Base-by-base conservation (phyloP, 2,113 vertebrate genomes). In the Cariama cristata region DNA sequence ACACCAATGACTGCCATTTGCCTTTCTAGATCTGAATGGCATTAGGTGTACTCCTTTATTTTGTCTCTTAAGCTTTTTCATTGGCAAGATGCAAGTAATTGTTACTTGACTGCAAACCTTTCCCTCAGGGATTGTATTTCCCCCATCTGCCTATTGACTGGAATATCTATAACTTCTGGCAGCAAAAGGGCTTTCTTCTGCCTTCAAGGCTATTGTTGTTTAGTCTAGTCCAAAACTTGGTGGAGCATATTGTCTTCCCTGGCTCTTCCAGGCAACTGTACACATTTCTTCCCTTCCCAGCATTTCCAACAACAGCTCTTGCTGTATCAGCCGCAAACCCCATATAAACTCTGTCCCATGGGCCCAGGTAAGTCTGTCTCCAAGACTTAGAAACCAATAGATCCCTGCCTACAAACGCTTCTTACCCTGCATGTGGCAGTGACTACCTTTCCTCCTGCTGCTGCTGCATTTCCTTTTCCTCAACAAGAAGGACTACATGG, bases 381-480 rank as follows among this genome's bases (percentile, higher is more conserved):
- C 53, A 38, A 42, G 32, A 42, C 23, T 26, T 22, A 20, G 12
- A 53, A 53, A 40, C 4, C 4, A 49, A 17, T 6, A 50, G 27
- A 32, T 19, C 0, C 2, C 11, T 7, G 2, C 18, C 38, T 16
- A 28, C 12, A 21, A 17, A 6, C 59, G 6, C 12, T 75, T 71
- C 23, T 59, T 44, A 21, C 6, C 4, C 2, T 23, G 24, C 42
- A 12, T 1, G 0, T 17, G 16, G 3, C 22, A 66, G 15, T 1
- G 0, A 44, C 17, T 58, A 13, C 14, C 9, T 74, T 80, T 4
- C 9, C 60, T 86, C 13, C 30, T 56, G 2, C 9, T 93, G 13
- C n/a, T 38, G 18, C 33, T 76, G 6, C 4, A 2, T 40, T 52
- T 76, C 15, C 7, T 13, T 45, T 59, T 86, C 14, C 26, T 1